Base-by-base conservation (phyloP, 2,888 invertebrate species). In the Drosophila fungiperda region DNA sequence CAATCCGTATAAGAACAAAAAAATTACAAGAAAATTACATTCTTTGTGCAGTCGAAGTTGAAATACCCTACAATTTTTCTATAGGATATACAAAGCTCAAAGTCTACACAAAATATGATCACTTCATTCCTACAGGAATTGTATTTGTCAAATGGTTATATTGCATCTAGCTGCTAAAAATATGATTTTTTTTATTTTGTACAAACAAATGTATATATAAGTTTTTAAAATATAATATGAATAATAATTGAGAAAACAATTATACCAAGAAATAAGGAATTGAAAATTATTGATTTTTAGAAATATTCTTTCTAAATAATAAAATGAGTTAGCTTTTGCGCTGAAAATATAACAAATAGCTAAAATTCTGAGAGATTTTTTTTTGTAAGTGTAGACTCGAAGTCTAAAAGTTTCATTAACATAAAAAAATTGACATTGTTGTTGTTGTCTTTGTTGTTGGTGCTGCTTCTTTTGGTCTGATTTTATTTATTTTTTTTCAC, bases 1-100 rank as follows among this genome's bases (percentile, higher is more conserved):
- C n/a, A 67, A 66, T 65, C 53, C 66, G 48, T 54, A 54, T 45
- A 65, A 23, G 32, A 52, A 20, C 32, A 33, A 11, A 49, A 17
- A 35, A 60, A 45, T 23, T 23, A 23, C 20, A 45, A 15, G 23
- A 23, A 26, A n/a, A 36, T 17, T 33, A 17, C 23, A 20, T 36
- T 54, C 17, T 17, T 36, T 17, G 11, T 11, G 6, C 6, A 11
- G 29, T 11, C 29, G 12, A 17, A 36, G 23, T 3, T 36, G 3
- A 11, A 36, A 54, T 36, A 54, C 17, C 11, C n/a, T 55, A 8
- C 15, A 6, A 42, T 20, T 1, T 12, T 20, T 20, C 6, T 15
- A 45, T 45, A 20, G 20, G 12, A 6, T 20, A 12, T 45, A 7
- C 12, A 20, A 45, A 17, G 38, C 17, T 17, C 7, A 38, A 3